Conservation (phyloP, 2,888 invertebrate species). For the Lordiphosa andalusiaca region DNA sequence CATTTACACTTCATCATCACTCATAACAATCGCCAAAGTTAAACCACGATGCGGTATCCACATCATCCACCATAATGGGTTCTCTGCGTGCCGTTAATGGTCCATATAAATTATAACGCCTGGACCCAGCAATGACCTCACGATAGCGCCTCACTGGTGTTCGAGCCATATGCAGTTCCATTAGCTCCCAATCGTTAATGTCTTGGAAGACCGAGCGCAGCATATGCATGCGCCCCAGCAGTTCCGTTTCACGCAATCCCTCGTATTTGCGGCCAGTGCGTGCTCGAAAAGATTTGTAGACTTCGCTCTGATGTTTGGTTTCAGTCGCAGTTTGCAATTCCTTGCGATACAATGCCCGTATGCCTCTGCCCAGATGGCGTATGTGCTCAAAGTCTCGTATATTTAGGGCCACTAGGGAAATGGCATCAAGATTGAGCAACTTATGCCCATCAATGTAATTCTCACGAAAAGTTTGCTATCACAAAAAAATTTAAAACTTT, state of each 20-base stretch:
- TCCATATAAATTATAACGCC: slow-evolving; percentile 55
- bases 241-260: slow-evolving; percentile 80
- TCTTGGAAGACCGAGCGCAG: slow-evolving; percentile 80
- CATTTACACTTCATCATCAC: neutral
- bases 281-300: slow-evolving; percentile 82
- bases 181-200: slow-evolving; percentile 82
- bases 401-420: slow-evolving; percentile 81
- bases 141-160: slow-evolving; percentile 46
- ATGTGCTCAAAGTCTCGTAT: slow-evolving; percentile 81
- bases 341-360: slow-evolving; percentile 80
- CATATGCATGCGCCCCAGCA: slow-evolving; percentile 82
- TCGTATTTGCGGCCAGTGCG: slow-evolving; percentile 82
- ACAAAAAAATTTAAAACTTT: slow-evolving; percentile 3
- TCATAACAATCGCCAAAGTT: slow-evolving; percentile 62
- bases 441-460: slow-evolving; percentile 81
- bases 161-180: slow-evolving; percentile 70
- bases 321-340: slow-evolving; percentile 77
- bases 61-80: slow-evolving; percentile 45
- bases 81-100: slow-evolving; percentile 26
- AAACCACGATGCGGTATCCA: slow-evolving; percentile 50
- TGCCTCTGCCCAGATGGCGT: slow-evolving; percentile 70
- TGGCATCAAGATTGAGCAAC: slow-evolving; percentile 81
- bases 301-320: slow-evolving; percentile 80
- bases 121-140: slow-evolving; percentile 60
- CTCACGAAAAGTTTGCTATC: slow-evolving; percentile 79